These are phyloP conservation scores for Hipparchia sbordonii DNA, from an alignment of 2,888 invertebrate species.

Conservation along the genomic window DNA sequence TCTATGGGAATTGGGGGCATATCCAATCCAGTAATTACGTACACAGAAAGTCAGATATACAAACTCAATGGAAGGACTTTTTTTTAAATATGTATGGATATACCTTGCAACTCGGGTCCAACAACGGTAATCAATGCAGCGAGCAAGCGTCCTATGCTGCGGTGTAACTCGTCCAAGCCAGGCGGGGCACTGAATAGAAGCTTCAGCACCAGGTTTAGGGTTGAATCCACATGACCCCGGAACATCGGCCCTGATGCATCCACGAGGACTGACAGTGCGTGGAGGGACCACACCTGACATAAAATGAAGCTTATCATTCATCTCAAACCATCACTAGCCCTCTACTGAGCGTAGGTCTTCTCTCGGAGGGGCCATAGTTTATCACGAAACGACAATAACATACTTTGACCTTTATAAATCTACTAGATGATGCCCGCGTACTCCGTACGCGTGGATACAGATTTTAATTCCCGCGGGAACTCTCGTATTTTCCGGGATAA, in stretches of 20 bases:
- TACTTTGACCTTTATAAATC: too few species aligned
- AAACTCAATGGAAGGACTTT: too few species aligned
- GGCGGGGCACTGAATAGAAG: constrained; percentile 95
- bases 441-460: too few species aligned
- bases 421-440: too few species aligned
- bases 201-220: constrained; percentile 94
- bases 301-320: neutral
- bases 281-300: constrained; percentile 94
- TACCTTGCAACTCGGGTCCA: constrained; percentile 97
- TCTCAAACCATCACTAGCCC: neutral
- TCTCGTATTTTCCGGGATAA: too few species aligned
- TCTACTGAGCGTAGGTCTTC: neutral
- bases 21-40: too few species aligned
- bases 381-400: too few species aligned
- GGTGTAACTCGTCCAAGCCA: constrained; percentile 93
- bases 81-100: neutral
- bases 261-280: constrained; percentile 96
- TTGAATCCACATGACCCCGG: constrained; percentile 97
- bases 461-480: too few species aligned
- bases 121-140: constrained; percentile 98
- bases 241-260: constrained; percentile 99
- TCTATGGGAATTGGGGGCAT: too few species aligned
- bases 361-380: too few species aligned
- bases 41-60: too few species aligned
- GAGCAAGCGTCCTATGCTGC: constrained; percentile 94